phyloP scores from a whole-genome alignment of 2,797 vertebrate genomes.

The Cossypha caffra region DNA sequence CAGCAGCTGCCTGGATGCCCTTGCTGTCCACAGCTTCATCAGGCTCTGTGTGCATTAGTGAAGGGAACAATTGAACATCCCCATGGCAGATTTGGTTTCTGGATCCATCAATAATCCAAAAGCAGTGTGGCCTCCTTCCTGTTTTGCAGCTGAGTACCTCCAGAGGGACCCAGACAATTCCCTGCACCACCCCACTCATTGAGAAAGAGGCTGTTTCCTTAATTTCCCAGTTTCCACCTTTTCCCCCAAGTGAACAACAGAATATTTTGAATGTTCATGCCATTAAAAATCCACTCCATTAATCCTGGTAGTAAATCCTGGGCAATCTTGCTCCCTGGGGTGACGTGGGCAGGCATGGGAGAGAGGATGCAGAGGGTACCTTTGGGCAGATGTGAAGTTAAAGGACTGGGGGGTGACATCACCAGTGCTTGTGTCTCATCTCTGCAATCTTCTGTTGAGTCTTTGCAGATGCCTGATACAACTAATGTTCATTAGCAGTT shows the following conservation, averaged over 20 bases:
- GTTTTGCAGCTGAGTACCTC: not conserved
- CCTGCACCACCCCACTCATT: not conserved
- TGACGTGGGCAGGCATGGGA: fast-evolving
- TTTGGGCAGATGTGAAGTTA: not conserved
- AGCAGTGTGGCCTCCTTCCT: not conserved
- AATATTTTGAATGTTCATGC: not conserved
- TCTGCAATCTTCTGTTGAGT: not conserved
- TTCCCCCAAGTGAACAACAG: not conserved
- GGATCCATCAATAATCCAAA: not conserved
- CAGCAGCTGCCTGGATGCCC: fast-evolving
- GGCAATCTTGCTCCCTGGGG: fast-evolving
- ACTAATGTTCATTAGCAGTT: not conserved
- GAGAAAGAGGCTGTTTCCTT: not conserved
- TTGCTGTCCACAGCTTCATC: not conserved
- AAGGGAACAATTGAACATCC: not conserved
- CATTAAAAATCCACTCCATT: not conserved
- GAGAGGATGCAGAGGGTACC: fast-evolving
- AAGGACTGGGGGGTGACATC: not conserved
- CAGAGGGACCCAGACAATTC: not conserved
- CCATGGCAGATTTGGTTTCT: fast-evolving
- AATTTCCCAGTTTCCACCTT: not conserved
- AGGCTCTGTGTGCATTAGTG: not conserved
- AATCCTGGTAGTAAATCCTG: not conserved
- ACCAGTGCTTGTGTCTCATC: not conserved
- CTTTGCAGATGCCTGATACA: not conserved